Conservation (phyloP, 2,888 invertebrate genomes). For the Torymus aiolomorphi region DNA sequence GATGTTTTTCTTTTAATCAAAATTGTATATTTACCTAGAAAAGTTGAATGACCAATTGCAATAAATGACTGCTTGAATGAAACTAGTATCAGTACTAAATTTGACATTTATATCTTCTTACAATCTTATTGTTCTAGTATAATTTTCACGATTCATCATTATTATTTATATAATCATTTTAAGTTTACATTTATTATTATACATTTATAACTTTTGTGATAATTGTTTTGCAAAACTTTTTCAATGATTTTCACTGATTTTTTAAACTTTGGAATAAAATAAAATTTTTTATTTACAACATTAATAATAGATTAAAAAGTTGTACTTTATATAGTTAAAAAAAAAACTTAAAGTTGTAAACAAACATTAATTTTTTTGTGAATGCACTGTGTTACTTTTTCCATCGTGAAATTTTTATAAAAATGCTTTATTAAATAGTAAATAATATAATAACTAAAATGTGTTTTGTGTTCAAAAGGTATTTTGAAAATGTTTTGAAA, state of each 20-base stretch:
- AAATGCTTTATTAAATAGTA: neutral
- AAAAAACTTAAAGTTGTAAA: neutral
- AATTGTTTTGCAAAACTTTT: slow-evolving; percentile 27
- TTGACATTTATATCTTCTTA: slow-evolving; percentile 26
- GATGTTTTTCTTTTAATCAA: slow-evolving; percentile 29
- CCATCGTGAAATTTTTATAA: slow-evolving; percentile 7
- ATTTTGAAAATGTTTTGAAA: slow-evolving; percentile 21
- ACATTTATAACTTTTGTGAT: slow-evolving; percentile 34
- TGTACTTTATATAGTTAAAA: neutral
- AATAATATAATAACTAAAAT: slow-evolving; percentile 13
- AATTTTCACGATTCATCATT: slow-evolving; percentile 18
- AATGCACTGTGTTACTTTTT: slow-evolving; percentile 33
- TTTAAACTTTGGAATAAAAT: too few relatives aligned
- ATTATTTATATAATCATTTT: slow-evolving; percentile 26
- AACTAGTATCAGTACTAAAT: slow-evolving; percentile 36
- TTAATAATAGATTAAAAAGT: too few relatives aligned
- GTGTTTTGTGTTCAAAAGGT: neutral
- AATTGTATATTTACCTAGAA: slow-evolving; percentile 24
- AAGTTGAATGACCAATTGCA: slow-evolving; percentile 20
- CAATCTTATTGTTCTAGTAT: slow-evolving; percentile 17
- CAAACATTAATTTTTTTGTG: neutral
- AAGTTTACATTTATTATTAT: slow-evolving; percentile 47
- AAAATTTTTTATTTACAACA: too few relatives aligned
- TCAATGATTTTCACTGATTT: too few relatives aligned
- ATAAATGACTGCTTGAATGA: slow-evolving; percentile 27